Base-by-base conservation (phyloP, 1,140 invertebrate species). In the Aleiodes sp. region DNA sequence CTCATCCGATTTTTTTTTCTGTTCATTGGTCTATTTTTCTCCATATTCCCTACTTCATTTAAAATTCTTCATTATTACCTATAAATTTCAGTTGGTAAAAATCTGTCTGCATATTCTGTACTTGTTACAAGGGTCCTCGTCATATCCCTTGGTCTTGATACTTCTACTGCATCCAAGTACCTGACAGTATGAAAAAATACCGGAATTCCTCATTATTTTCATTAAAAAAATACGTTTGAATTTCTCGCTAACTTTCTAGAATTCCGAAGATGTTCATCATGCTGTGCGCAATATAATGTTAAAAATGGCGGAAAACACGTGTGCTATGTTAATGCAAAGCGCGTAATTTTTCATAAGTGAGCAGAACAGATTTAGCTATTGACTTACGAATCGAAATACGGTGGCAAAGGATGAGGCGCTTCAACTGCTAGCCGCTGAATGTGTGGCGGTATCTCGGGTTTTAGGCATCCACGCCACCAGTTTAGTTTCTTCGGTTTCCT, bases 131-230 rank as follows among this genome's bases (percentile, higher is more conserved):
- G 82, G 72, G 86, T 87, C 59, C 84, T 78, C 8, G 85, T 88
- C 85, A 88, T 88, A 65, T 88, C 87, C 61, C 87, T 80, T 4
- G 86, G 82, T 70, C 83, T 81, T 35, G 85, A 77, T 12, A 88
- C 80, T 65, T 88, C 87, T n/a, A 83, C 80, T 4, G 83, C 80
- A 29, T 84, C 84, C 65, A 87, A 73, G 67, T 83, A 87, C 75
- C 86, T 87, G 14, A 39, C 12, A 63, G 33, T 9, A 37, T 9
- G 16, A 33, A 57, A 24, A 21, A 65, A n/a, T 56, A 14, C 19
- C 1, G 12, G 19, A 56, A 21, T 12, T 26, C 31, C 4, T 9
- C 9, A 0, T 33, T 33, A 33, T 33, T 33, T 33, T 33, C n/a
- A n/a, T n/a, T n/a, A n/a, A n/a, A n/a, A n/a, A n/a, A n/a, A n/a